Conservation (phyloP, 2,797 vertebrate species). For the Scolopax bukidnonensis region DNA sequence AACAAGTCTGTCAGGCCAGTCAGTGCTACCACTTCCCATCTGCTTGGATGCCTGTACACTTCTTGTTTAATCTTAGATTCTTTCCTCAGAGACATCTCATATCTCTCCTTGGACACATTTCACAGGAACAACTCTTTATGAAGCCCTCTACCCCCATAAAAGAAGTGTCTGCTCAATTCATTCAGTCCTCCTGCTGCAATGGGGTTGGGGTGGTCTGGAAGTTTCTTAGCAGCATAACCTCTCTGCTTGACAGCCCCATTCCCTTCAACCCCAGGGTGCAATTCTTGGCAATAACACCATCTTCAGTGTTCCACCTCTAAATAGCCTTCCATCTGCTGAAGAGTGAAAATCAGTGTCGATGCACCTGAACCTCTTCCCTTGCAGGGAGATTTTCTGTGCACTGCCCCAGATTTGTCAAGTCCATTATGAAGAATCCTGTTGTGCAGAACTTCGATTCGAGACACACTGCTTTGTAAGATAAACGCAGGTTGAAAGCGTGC, state of each 20-base stretch:
- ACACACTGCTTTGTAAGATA: constrained; percentile 42
- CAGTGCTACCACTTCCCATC: not conserved
- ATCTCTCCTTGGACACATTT: not conserved
- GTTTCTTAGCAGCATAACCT: not conserved
- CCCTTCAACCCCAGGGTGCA: not conserved
- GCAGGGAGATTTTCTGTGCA: constrained; percentile 56
- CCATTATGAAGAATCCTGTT: constrained; percentile 61
- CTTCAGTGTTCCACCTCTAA: constrained; percentile 42
- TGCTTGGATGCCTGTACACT: not conserved
- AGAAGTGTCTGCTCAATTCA: not conserved
- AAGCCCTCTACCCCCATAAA: not conserved
- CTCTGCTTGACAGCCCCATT: not conserved
- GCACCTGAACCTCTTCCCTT: constrained; percentile 57
- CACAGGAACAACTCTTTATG: not conserved
- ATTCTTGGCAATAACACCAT: constrained; percentile 1
- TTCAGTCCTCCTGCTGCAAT: not conserved
- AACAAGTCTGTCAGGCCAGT: not conserved
- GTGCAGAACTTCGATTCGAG: constrained; percentile 28
- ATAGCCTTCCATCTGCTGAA: constrained; percentile 66
- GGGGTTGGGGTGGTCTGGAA: not conserved
- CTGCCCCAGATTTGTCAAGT: constrained; percentile 72
- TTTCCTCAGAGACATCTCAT: not conserved
- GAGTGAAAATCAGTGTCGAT: constrained; percentile 29
- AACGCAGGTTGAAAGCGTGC: constrained; percentile 41
- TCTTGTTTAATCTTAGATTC: not conserved